A percentile compares a stretch with the other conserved stretches of the same genome.
phyloP scores from a whole-genome alignment of 2,113 vertebrate genomes.

The Jaculus jaculus region DNA sequence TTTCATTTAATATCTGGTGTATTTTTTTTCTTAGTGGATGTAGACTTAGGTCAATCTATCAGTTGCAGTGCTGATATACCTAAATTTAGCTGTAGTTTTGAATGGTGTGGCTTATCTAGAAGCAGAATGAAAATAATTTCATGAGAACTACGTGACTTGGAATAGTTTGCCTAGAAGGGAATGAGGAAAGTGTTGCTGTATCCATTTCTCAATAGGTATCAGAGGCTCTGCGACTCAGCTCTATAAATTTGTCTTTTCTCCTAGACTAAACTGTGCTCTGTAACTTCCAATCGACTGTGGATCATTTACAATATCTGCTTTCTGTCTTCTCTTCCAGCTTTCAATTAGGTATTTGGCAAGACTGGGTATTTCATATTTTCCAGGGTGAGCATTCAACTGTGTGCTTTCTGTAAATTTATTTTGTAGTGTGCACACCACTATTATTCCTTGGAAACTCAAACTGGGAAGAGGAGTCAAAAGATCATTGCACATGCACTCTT shows the following conservation, averaged over 20 bases:
- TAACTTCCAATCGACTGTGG: not conserved
- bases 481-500: not conserved
- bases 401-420: constrained; percentile 17
- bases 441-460: not conserved
- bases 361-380: not conserved
- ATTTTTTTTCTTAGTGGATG: not conserved
- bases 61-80: not conserved
- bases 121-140: constrained; percentile 49
- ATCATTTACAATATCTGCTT: not conserved
- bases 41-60: not conserved
- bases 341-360: constrained; percentile 27
- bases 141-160: not conserved
- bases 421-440: not conserved
- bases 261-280: not conserved
- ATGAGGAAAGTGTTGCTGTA: not conserved
- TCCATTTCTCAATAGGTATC: constrained; percentile 16
- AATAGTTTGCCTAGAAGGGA: not conserved
- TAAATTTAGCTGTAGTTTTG: not conserved
- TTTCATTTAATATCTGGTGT: not conserved
- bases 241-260: constrained; percentile 34
- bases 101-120: not conserved
- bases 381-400: not conserved
- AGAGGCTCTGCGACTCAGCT: not conserved
- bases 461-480: not conserved
- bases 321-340: constrained; percentile 1